These are phyloP conservation scores for Marasmarcha lunaedactyla DNA, from an alignment of 2,888 invertebrate species.

Conservation along the genomic window DNA sequence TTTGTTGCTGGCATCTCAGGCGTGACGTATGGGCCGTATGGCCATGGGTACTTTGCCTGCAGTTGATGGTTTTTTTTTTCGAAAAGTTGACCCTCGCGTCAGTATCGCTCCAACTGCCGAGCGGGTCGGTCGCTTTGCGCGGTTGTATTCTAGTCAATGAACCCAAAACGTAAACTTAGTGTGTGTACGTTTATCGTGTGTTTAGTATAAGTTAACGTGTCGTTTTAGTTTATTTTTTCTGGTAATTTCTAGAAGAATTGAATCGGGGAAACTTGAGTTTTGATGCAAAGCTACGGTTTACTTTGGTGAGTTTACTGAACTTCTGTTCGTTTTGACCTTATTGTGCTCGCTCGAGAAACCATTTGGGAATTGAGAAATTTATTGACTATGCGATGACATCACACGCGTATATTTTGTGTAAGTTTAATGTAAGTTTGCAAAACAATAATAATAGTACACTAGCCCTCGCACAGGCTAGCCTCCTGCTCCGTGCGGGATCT, in stretches of 20 bases:
- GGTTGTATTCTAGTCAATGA: conserved; percentile 63
- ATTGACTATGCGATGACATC: too few relatives aligned
- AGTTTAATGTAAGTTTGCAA: too few relatives aligned
- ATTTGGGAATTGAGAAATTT: too few relatives aligned
- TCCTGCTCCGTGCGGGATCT: too few relatives aligned
- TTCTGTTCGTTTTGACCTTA: conserved; percentile 9
- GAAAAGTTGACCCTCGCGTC: conserved; percentile 53
- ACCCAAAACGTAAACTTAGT: conserved; percentile 45
- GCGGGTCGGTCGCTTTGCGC: conserved; percentile 52
- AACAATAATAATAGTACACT: too few relatives aligned
- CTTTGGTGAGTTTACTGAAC: conserved; percentile 48
- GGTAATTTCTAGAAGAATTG: conserved; percentile 7
- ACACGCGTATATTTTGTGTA: too few relatives aligned
- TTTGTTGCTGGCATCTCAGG: conserved; percentile 65
- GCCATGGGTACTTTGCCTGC: conserved; percentile 52
- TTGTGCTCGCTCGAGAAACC: too few relatives aligned
- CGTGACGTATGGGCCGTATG: conserved; percentile 52
- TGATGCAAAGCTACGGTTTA: conserved; percentile 66
- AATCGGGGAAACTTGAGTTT: conserved; percentile 26
- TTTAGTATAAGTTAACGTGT: conserved; percentile 7
- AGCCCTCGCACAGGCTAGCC: too few relatives aligned
- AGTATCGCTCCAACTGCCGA: conserved; percentile 54
- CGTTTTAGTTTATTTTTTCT: conserved; percentile 19
- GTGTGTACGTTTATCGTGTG: conserved; percentile 11
- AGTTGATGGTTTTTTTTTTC: conserved; percentile 50